A percentile compares a stretch with the other conserved stretches of the same genome.
Conservation (phyloP, 2,113 vertebrate genomes). For the Phalacrocorax pelagicus region DNA sequence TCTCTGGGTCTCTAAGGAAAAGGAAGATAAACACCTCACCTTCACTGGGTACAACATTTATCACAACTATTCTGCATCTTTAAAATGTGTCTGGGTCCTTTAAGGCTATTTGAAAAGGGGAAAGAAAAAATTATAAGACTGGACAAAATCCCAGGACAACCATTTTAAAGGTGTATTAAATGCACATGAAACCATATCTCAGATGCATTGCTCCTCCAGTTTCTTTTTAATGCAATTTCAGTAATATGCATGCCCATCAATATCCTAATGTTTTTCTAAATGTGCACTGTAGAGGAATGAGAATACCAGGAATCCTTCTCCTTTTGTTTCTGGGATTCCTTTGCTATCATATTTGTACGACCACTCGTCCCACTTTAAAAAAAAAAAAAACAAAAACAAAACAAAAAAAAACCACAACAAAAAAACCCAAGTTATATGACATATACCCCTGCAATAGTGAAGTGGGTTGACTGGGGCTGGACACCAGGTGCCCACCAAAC, state of each 20-base stretch:
- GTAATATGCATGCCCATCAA: background rate
- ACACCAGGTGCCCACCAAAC: too few relatives aligned
- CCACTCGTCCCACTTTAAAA: background rate
- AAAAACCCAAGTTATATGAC: background rate
- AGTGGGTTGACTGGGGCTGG: too few relatives aligned
- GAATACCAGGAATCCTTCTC: background rate
- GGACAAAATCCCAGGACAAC: background rate
- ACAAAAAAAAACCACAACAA: background rate
- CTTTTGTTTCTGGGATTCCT: background rate
- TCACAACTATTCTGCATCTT: background rate
- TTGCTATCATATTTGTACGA: background rate
- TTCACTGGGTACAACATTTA: background rate
- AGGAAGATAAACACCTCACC: background rate
- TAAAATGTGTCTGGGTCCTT: background rate
- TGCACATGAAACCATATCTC: background rate
- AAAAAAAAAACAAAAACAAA: background rate
- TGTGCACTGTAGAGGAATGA: background rate
- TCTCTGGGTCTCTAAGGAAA: background rate
- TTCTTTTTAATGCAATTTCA: background rate
- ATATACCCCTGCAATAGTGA: background rate
- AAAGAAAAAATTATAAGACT: background rate
- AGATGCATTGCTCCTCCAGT: background rate
- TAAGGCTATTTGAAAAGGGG: background rate
- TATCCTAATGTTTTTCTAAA: background rate
- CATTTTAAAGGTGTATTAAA: background rate